Base-by-base conservation (phyloP, 1,140 invertebrate species). In the Spodoptera frugiperda region DNA sequence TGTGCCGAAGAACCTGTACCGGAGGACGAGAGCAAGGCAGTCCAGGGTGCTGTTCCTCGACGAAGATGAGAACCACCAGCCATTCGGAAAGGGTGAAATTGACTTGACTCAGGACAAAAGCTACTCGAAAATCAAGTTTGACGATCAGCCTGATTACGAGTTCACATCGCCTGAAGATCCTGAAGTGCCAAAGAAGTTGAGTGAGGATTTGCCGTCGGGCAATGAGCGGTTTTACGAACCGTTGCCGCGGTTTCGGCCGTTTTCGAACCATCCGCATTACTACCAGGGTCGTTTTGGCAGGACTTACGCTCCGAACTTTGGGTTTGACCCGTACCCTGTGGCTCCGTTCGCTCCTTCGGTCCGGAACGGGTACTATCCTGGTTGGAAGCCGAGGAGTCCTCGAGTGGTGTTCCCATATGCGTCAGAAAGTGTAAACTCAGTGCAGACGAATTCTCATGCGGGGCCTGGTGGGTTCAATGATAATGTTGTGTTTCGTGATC, bases 401-500 rank as follows among this genome's bases (percentile, higher is more conserved):
- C 82, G 95, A 0, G 95, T 95, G 2, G 95, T 95, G 3, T 95
- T 95, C 33, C 95, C 95, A 3, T 94, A 94, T 67, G 82, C 86
- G 6, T 83, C 92, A 8, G 92, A 93, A 33, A 90, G 85, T 81
- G 85, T 85, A 8, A 93, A 90, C 72, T 86, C 87, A 9, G 86
- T 92, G 44, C 87, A 89, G 49, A 95, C 89, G 63, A 95, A 95
- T 85, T 90, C 92, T 63, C 87, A 95, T 87, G 84, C 91, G 70
- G 86, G 94, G 65, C 75, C 93, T 54, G 81, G 87, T 80, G 25
- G 81, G 65, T 72, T 90, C 12, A 95, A 91, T 79, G 95, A 95
- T 75, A 95, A 95, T 78, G 94, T 95, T 5, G 95, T 95, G 80
- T 95, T 95, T 76, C 94, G 95, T 83, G 95, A 95, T 78, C 95